A percentile compares a stretch with the other conserved stretches of the same genome.
Conservation (phyloP, 53 echinoderm and acorn worm species). For the Holothuria scabra region DNA sequence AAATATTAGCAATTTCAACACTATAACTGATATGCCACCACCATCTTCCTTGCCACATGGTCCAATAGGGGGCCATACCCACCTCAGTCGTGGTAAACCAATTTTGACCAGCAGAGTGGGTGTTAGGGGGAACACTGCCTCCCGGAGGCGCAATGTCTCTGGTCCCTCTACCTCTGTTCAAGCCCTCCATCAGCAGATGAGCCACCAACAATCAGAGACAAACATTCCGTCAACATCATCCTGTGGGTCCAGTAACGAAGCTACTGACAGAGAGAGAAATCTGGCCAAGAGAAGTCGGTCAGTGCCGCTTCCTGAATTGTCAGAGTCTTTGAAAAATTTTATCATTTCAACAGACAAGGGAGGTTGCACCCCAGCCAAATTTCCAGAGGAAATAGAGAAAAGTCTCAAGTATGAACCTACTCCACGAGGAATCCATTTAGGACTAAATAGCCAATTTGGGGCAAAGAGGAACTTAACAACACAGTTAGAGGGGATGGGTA, state of each 20-base stretch:
- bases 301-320: slow-evolving; percentile 37
- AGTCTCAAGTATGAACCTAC: slow-evolving; percentile 7
- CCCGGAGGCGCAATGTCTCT: slow-evolving; percentile 71
- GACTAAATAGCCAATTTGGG: slow-evolving; percentile 22
- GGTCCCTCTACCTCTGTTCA: slow-evolving; percentile 69
- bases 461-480: slow-evolving; percentile 70
- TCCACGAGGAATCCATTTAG: background rate
- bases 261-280: background rate
- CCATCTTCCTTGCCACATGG: slow-evolving; percentile 51
- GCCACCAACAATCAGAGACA: slow-evolving; percentile 47
- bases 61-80: slow-evolving; percentile 6
- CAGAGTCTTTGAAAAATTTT: slow-evolving; percentile 35
- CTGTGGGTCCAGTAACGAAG: background rate
- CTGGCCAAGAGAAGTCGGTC: slow-evolving; percentile 37
- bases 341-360: slow-evolving; percentile 30
- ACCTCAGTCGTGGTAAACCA: slow-evolving; percentile 50
- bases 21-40: slow-evolving; percentile 68
- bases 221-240: slow-evolving; percentile 55
- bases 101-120: slow-evolving; percentile 13
- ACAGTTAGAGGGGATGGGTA: slow-evolving; percentile 57
- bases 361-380: background rate
- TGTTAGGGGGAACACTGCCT: slow-evolving; percentile 6
- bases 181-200: slow-evolving; percentile 40
- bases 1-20: slow-evolving; percentile 1
- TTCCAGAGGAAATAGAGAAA: slow-evolving; percentile 39